phyloP scores from a whole-genome alignment of 1,140 invertebrate genomes.

The Scylla paramamosain region DNA sequence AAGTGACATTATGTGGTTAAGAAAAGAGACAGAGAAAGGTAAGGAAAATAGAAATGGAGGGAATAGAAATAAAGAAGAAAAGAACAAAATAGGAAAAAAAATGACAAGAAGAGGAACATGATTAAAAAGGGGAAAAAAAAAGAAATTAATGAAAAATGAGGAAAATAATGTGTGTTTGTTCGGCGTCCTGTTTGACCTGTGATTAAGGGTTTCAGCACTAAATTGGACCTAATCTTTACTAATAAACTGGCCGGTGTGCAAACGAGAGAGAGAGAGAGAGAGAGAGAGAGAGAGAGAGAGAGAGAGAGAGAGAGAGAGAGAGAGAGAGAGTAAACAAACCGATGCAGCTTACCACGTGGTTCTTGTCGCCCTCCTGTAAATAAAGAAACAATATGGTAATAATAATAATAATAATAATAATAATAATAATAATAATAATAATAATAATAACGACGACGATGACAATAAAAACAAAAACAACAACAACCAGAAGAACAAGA shows the following conservation, averaged over 20 bases:
- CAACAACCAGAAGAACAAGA: neutral
- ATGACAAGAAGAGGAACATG: neutral
- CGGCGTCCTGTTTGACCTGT: too few relatives aligned
- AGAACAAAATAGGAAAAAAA: neutral
- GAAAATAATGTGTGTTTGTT: neutral
- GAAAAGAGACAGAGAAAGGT: too few relatives aligned
- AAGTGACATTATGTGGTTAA: too few relatives aligned
- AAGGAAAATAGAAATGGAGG: neutral
- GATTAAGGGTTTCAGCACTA: neutral
- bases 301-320: constrained; percentile 42
- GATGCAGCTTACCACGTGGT: too few relatives aligned
- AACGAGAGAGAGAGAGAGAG: constrained; percentile 53
- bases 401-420: too few relatives aligned
- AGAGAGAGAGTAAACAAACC: constrained; percentile 18
- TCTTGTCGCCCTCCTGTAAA: too few relatives aligned
- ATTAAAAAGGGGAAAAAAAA: neutral
- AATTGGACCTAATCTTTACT: neutral
- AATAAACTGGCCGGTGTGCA: neutral
- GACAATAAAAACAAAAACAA: too few relatives aligned
- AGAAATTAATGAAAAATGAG: neutral
- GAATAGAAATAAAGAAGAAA: neutral
- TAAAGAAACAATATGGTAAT: too few relatives aligned
- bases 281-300: constrained; percentile 49
- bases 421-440: too few relatives aligned
- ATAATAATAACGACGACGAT: too few relatives aligned